Evolutionary conservation across 2,113 vertebrate genomes (phyloP).

Genomic region (Cololabis saira): DNA sequence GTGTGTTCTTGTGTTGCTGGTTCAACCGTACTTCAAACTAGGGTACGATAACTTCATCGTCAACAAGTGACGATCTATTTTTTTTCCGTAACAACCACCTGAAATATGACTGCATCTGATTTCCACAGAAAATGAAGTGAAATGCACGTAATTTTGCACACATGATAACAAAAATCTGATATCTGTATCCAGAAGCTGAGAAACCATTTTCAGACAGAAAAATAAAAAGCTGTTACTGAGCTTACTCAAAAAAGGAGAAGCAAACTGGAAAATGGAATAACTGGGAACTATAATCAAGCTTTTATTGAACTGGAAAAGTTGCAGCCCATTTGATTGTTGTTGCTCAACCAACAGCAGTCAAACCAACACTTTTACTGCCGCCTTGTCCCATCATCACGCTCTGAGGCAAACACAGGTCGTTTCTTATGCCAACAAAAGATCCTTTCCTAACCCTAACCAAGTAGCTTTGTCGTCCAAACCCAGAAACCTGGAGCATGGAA

Average conservation of each 20-base stretch:
- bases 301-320: neutral
- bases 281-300: conserved; percentile 30
- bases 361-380: too few relatives aligned
- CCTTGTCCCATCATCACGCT: too few relatives aligned
- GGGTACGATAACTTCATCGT: conserved; percentile 49
- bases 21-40: conserved; percentile 28
- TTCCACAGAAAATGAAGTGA: conserved; percentile 52
- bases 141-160: conserved; percentile 40
- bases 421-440: too few relatives aligned
- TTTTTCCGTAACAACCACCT: conserved; percentile 58
- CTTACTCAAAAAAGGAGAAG: conserved; percentile 12
- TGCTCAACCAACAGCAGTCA: too few relatives aligned
- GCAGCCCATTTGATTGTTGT: too few relatives aligned
- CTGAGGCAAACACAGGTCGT: too few relatives aligned
- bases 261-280: conserved; percentile 17
- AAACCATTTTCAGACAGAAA: neutral
- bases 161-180: conserved; percentile 35
- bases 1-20: conserved; percentile 43
- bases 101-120: conserved; percentile 64
- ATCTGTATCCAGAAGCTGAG: neutral
- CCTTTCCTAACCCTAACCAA: too few relatives aligned
- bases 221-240: conserved; percentile 29
- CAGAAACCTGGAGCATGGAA: too few relatives aligned
- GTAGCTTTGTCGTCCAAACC: too few relatives aligned
- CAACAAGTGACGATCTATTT: conserved; percentile 63